Evolutionary conservation across 2,888 invertebrate species (phyloP), one percentile per base, ranked within the genome.

Genomic region (Pterostichus madidus): DNA sequence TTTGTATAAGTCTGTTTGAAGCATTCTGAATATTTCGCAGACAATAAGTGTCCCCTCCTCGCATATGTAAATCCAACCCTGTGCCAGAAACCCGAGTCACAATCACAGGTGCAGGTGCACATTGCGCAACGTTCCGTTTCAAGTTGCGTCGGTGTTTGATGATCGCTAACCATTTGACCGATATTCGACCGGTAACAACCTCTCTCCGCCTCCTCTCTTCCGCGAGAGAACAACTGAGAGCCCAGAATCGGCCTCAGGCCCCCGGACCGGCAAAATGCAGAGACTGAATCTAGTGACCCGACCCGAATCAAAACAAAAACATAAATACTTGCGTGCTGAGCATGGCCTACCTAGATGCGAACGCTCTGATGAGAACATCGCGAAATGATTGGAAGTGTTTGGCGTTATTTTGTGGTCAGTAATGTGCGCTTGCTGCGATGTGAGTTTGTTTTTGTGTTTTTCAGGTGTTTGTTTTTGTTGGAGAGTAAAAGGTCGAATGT

Each of bases 301-400:
- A 71, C 71, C 71, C 71, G 24, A 71, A 71, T 71, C 71, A 71
- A 71, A 71, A 71, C 71, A 71, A 71, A 71, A 71, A 71, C 71
- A 71, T 71, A 71, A 71, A 71, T 71, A 71, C 71, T 44, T 71
- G 49, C 46, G 46, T 46, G 71, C 46, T 49, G 46, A 24, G 31
- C 59, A 24, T 59, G 17, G 71, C 64, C 64, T 64, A 64, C 64
- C 59, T 59, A 59, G 59, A 7, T 5, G 59, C 31, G 49, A 59
- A 31, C 59, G 59, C 13, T 31, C 11, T 11, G 59, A 24, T 59
- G 59, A 59, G 59, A 59, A 59, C 59, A 59, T 59, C 59, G 59
- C 59, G 11, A 59, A 59, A 59, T 59, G 15, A 17, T 59, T 59
- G 11, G 5, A 31, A 59, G 10, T 59, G 59, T 59, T 59, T 59